Percentiles rank a stretch among this genome's conserved stretches.
These are phyloP conservation scores for Monomorium pharaonis DNA, from an alignment of 1,140 invertebrate species.

Conservation along the genomic window DNA sequence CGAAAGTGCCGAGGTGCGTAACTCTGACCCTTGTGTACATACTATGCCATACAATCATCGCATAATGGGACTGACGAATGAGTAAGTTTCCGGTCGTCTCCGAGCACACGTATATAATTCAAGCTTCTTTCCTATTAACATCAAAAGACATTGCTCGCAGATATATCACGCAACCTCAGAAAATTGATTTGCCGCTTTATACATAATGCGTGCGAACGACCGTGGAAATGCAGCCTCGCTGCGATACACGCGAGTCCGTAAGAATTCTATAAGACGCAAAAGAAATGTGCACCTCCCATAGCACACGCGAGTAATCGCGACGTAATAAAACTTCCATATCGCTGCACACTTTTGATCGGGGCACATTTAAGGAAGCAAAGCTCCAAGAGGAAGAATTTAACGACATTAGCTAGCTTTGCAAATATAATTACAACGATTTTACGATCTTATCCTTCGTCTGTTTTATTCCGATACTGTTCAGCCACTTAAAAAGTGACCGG, in stretches of 20 bases:
- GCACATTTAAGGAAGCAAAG: not conserved
- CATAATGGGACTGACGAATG: slow-evolving; percentile 59
- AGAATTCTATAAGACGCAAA: not conserved
- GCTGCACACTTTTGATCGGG: not conserved
- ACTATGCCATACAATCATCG: slow-evolving; percentile 44
- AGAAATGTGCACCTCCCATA: not conserved
- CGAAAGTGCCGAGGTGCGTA: slow-evolving; percentile 57
- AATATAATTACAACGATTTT: not conserved
- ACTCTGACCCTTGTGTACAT: slow-evolving; percentile 64
- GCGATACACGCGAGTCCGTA: not conserved
- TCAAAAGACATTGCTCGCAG: slow-evolving; percentile 13
- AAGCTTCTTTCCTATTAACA: slow-evolving; percentile 42
- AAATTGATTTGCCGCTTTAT: slow-evolving; percentile 49
- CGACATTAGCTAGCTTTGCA: not conserved
- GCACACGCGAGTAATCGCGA: not conserved
- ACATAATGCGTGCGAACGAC: slow-evolving; percentile 25
- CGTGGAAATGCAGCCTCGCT: slow-evolving; percentile 5
- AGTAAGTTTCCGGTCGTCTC: slow-evolving; percentile 67
- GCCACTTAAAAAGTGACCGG: not conserved
- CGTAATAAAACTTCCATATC: not conserved
- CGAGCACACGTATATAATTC: slow-evolving; percentile 24
- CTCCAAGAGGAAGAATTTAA: not conserved
- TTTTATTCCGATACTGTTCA: not conserved
- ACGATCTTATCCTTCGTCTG: not conserved
- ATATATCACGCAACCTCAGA: slow-evolving; percentile 47